Conservation (phyloP, 2,113 vertebrate species). For the Xiphorhynchus elegans region DNA sequence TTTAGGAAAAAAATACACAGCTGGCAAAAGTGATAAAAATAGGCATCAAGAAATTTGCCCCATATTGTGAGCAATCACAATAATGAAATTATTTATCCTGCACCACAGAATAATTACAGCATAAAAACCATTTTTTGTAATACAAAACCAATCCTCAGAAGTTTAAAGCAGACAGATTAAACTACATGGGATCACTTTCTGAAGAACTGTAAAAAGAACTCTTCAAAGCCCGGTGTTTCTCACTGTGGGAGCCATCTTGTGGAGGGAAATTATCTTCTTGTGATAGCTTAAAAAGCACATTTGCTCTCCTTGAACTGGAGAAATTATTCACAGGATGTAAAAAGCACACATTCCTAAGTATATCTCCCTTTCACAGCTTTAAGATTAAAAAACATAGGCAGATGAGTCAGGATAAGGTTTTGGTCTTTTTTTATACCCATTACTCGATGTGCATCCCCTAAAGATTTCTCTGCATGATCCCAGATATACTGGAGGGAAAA, state of each 20-base stretch:
- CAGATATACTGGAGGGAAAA: background rate
- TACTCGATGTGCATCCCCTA: background rate
- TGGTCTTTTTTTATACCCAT: background rate
- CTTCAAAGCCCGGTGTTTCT: background rate
- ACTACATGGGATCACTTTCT: background rate
- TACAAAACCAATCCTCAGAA: background rate
- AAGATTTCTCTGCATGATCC: background rate
- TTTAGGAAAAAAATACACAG: accelerated
- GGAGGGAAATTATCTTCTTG: slow-evolving; percentile 26
- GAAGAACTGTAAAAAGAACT: background rate
- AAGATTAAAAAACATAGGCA: background rate
- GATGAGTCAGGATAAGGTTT: background rate
- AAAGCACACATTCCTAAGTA: background rate
- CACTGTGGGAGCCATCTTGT: slow-evolving; percentile 26
- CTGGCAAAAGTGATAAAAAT: background rate
- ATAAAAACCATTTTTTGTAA: background rate
- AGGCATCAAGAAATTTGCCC: background rate
- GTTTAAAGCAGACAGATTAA: background rate
- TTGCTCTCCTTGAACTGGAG: background rate
- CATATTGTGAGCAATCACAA: background rate
- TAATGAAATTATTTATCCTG: background rate
- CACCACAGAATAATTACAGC: background rate
- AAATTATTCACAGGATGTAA: background rate
- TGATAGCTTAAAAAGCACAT: background rate
- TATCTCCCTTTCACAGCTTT: background rate